phyloP scores from a whole-genome alignment of 2,888 invertebrate species.

The Lasioglossum oenotherae region DNA sequence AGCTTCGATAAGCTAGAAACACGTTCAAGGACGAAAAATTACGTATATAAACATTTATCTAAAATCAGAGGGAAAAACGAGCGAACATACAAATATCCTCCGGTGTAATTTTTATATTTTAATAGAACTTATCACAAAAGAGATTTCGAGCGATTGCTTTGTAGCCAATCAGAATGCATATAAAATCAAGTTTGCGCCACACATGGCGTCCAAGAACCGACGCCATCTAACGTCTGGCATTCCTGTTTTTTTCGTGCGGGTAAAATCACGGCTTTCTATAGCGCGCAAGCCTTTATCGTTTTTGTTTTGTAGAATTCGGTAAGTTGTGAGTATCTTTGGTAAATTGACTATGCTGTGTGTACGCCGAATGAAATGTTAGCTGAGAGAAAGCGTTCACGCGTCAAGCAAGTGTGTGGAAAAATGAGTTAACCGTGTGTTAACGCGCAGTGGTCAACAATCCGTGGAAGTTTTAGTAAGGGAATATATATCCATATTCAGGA shows the following conservation, averaged over 20 bases:
- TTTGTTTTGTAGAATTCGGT: slow-evolving; percentile 65
- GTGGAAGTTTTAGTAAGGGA: slow-evolving; percentile 65
- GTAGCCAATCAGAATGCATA: slow-evolving; percentile 57
- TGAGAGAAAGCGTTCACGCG: slow-evolving; percentile 64
- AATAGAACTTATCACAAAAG: slow-evolving; percentile 34
- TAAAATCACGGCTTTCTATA: slow-evolving; percentile 75
- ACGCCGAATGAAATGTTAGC: slow-evolving; percentile 64
- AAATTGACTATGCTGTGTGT: slow-evolving; percentile 55
- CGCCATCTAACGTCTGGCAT: slow-evolving; percentile 84
- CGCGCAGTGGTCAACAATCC: slow-evolving; percentile 73
- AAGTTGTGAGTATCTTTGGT: slow-evolving; percentile 51
- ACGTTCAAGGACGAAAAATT: background rate
- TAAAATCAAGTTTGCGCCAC: slow-evolving; percentile 65
- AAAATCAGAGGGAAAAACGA: background rate
- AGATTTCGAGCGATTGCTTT: slow-evolving; percentile 26
- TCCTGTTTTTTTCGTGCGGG: slow-evolving; percentile 80
- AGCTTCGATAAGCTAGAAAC: background rate
- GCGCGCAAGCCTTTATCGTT: slow-evolving; percentile 71
- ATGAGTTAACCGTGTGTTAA: slow-evolving; percentile 81
- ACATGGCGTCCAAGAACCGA: slow-evolving; percentile 80
- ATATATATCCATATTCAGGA: slow-evolving; percentile 60
- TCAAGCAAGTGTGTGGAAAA: slow-evolving; percentile 71
- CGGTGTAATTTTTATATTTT: slow-evolving; percentile 8
- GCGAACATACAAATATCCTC: background rate
- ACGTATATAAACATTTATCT: too few relatives aligned